Evolutionary conservation across 2,888 invertebrate species (phyloP).

Genomic region (Eristalis tenax): DNA sequence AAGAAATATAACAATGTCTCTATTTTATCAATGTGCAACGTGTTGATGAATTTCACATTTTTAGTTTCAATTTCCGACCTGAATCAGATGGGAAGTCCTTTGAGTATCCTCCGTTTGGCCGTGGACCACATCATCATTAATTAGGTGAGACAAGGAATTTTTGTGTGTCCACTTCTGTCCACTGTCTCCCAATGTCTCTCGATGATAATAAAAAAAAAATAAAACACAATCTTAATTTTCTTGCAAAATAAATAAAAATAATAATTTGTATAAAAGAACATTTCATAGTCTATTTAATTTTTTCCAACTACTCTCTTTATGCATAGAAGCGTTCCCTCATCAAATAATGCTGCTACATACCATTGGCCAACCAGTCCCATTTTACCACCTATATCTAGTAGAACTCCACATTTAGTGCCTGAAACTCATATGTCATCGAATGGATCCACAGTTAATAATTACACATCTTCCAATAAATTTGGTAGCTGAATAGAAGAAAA

Average conservation of each 20-base stretch:
- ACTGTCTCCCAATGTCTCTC: not conserved
- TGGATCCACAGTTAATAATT: slow-evolving; percentile 81
- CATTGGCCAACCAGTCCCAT: slow-evolving; percentile 92
- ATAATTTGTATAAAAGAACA: not conserved
- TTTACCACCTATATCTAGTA: slow-evolving; percentile 86
- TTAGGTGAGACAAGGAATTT: not conserved
- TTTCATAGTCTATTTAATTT: slow-evolving; percentile 10
- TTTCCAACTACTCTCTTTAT: slow-evolving; percentile 68
- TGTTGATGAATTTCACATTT: not conserved
- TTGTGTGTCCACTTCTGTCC: not conserved
- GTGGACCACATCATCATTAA: slow-evolving; percentile 1
- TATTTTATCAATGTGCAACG: not conserved
- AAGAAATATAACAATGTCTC: not conserved
- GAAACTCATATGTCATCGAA: slow-evolving; percentile 83
- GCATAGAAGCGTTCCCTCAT: slow-evolving; percentile 83
- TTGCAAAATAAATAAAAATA: not conserved
- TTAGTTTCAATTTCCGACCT: slow-evolving; percentile 1
- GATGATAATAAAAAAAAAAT: not conserved
- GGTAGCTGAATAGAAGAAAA: slow-evolving; percentile 81
- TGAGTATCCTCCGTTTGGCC: not conserved
- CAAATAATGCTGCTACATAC: slow-evolving; percentile 84
- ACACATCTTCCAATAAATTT: slow-evolving; percentile 81
- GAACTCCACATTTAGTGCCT: slow-evolving; percentile 88
- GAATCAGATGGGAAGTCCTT: not conserved
- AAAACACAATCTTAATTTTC: not conserved